A percentile compares a stretch with the other conserved stretches of the same genome.
Evolutionary conservation across 2,113 vertebrate species (phyloP).

Genomic region (Cyanistes caeruleus): DNA sequence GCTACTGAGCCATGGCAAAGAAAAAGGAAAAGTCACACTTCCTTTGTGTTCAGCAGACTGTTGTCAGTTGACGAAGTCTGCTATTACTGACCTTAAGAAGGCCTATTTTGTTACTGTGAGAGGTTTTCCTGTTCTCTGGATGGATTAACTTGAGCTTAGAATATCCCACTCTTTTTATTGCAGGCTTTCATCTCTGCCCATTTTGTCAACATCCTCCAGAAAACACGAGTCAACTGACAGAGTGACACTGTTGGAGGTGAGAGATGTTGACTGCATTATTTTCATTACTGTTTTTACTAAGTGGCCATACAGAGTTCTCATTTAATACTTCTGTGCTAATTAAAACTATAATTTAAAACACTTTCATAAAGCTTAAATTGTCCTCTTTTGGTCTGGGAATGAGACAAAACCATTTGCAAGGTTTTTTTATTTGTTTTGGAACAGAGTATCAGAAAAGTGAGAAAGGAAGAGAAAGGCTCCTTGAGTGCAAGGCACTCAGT

Average conservation of each 20-base stretch:
- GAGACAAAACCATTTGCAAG: background rate
- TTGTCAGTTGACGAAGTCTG: background rate
- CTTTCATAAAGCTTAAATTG: background rate
- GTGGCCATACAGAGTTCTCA: rapidly evolving
- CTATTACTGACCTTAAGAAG: background rate
- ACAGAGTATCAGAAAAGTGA: background rate
- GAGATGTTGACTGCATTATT: background rate
- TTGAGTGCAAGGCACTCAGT: rapidly evolving
- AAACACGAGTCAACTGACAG: background rate
- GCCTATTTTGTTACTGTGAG: conserved; percentile 8
- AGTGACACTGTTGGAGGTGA: background rate
- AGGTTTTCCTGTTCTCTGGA: background rate
- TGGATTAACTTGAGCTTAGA: background rate
- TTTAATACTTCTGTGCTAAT: background rate
- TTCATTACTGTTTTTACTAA: background rate
- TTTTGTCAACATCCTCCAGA: background rate
- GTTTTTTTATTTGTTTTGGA: background rate
- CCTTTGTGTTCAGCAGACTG: background rate
- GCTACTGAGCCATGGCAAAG: background rate
- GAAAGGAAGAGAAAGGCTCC: background rate
- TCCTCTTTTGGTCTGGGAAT: background rate
- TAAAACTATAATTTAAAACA: background rate
- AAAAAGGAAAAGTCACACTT: conserved; percentile 36
- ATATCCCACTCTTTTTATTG: background rate
- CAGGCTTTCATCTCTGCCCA: background rate